Base-by-base conservation (phyloP, 2,113 vertebrate genomes). In the Dolichallabes microphthalmus region DNA sequence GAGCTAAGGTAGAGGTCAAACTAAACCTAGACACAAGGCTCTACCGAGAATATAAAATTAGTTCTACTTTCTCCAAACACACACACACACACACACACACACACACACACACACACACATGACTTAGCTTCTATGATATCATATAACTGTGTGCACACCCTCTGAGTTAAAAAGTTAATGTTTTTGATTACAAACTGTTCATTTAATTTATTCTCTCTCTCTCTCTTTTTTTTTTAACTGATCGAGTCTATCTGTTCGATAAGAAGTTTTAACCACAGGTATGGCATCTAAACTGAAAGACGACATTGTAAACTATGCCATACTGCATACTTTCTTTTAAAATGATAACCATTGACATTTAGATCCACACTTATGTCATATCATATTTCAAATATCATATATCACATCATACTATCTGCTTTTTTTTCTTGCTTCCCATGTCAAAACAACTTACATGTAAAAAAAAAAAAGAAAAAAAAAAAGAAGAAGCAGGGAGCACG, bases 51-150 rank as follows among this genome's bases (percentile, higher is more conserved):
- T 93, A 92, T 92, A 93, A 94, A 93, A 93, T 90, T 86, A 93
- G 90, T 89, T 91, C 90, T 94, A 94, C 93, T 92, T 92, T 93
- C 92, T 93, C 91, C 93, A 93, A 93, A 94, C 92, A 94, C 93
- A 94, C 92, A 95, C 93, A 93, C 93, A 94, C 92, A 94, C 93
- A 94, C 92, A 95, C 93, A 93, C 93, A 94, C 92, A 94, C 93
- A 94, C 92, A 95, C 93, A 93, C 93, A 94, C 92, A 94, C 93
- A 94, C 92, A 95, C 93, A 76, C 75, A 55, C 50, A 94, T 92
- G 89, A 94, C 91, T 94, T 90, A 91, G 92, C 86, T 89, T 94
- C 93, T 95, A 94, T 92, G 92, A 93, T 94, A 95, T 93, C 93
- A 91, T 91, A 91, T 94, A 93, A 94, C 91, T 92, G 92, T 79